These are phyloP conservation scores for Mesoligia furuncula DNA, from an alignment of 2,888 invertebrate genomes.

Conservation along the genomic window DNA sequence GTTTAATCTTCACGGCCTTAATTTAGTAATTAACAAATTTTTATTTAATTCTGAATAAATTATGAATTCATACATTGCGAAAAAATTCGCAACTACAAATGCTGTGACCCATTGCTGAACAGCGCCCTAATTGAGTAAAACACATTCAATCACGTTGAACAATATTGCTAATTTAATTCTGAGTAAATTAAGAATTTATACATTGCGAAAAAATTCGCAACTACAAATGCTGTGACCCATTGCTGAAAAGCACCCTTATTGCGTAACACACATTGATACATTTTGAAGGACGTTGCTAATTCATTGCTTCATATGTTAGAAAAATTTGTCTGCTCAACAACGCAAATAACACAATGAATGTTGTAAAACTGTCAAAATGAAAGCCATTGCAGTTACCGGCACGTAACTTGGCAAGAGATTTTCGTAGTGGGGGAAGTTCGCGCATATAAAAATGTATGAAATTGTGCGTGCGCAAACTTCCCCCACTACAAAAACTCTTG, in stretches of 20 bases:
- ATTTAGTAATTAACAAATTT: not conserved
- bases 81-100: not conserved
- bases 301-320: not conserved
- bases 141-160: too few species aligned
- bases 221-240: not conserved
- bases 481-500: too few species aligned
- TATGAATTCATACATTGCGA: too few species aligned
- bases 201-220: not conserved
- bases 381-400: too few species aligned
- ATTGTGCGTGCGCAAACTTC: too few species aligned
- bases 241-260: not conserved
- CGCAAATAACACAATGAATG: not conserved
- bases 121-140: not conserved
- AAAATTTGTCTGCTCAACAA: not conserved
- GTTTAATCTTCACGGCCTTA: not conserved
- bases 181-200: too few species aligned
- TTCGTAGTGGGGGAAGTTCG: too few species aligned
- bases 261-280: not conserved
- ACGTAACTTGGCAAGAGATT: too few species aligned
- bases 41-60: too few species aligned
- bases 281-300: not conserved
- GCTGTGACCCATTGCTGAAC: not conserved
- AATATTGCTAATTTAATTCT: too few species aligned
- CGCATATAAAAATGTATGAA: too few species aligned
- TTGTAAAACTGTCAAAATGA: not conserved